Conservation (phyloP, 2,113 vertebrate species). For the Manacus vitellinus region DNA sequence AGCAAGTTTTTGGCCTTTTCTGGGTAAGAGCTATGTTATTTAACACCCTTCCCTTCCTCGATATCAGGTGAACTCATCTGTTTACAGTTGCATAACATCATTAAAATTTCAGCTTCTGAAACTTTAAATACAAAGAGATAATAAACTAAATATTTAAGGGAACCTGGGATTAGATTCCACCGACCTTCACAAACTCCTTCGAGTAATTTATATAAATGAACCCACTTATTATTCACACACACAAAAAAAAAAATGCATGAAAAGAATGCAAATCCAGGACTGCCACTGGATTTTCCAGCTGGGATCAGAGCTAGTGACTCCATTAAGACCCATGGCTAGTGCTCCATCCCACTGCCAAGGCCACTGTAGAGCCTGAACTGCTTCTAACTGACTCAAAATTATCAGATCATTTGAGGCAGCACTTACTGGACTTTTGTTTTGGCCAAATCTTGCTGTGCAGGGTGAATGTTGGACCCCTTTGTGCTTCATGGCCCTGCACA, state of each 20-base stretch:
- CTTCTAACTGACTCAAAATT: background rate
- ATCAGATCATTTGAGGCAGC: background rate
- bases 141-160: slow-evolving; percentile 67
- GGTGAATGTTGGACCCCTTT: background rate
- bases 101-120: slow-evolving; percentile 66
- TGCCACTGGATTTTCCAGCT: background rate
- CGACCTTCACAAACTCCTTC: slow-evolving; percentile 21
- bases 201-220: slow-evolving; percentile 46
- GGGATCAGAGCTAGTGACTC: background rate
- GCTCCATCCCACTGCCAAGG: background rate
- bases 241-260: background rate
- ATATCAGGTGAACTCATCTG: slow-evolving; percentile 10
- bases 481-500: background rate
- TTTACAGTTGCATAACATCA: slow-evolving; percentile 29
- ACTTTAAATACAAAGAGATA: slow-evolving; percentile 58
- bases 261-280: background rate
- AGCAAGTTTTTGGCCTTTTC: background rate
- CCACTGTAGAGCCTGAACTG: background rate
- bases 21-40: background rate
- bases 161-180: slow-evolving; percentile 35
- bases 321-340: background rate
- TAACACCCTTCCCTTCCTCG: background rate
- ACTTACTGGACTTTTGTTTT: background rate
- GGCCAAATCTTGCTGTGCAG: background rate
- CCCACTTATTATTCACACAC: slow-evolving; percentile 21